Percentiles rank a stretch among this genome's conserved stretches.
phyloP scores from a whole-genome alignment of 2,797 vertebrate genomes.

The Schizopygopsis pylzovi region DNA sequence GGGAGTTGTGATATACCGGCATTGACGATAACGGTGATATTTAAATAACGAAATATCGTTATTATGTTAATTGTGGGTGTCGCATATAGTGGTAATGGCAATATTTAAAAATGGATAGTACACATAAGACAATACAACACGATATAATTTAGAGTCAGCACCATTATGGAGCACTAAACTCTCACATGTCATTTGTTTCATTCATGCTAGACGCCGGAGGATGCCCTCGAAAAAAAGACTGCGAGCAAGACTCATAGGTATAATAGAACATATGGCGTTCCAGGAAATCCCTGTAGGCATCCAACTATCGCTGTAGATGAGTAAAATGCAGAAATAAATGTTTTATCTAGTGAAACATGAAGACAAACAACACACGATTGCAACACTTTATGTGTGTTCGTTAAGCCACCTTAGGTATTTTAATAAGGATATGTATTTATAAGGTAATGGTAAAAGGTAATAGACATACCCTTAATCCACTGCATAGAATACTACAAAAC shows the following conservation, averaged over 20 bases:
- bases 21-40: not conserved
- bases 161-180: not conserved
- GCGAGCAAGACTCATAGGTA: not conserved
- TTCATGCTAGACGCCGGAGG: not conserved
- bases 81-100: not conserved
- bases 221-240: not conserved
- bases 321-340: not conserved
- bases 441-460: not conserved
- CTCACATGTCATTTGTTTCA: not conserved
- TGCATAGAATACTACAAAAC: not conserved
- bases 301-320: not conserved
- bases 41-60: not conserved
- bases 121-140: not conserved
- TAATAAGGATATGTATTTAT: not conserved
- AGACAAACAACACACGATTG: not conserved
- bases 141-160: not conserved
- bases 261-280: not conserved
- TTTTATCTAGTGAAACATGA: not conserved
- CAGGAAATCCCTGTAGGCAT: not conserved
- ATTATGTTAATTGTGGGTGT: not conserved
- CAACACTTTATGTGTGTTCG: not conserved
- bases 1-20: not conserved
- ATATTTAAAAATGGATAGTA: not conserved
- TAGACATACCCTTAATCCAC: not conserved
- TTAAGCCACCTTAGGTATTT: not conserved